Percentiles rank a stretch among this genome's conserved stretches.
phyloP scores from a whole-genome alignment of 2,797 vertebrate species.

The Champsocephalus gunnari region DNA sequence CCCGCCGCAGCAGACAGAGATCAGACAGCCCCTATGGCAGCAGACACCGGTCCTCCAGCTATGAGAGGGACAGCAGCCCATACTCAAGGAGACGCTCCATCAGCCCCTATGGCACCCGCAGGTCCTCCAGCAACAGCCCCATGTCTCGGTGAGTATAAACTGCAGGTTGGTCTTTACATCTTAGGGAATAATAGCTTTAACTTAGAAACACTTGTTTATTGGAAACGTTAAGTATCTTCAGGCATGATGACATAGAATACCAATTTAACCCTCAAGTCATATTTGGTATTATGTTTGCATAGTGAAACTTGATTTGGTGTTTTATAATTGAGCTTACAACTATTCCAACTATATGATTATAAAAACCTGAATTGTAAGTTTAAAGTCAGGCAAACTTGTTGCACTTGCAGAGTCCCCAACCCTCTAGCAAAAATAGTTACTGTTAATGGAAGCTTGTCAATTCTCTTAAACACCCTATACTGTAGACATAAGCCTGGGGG shows the following conservation, averaged over 20 bases:
- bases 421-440: not conserved
- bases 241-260: not conserved
- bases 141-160: constrained; percentile 88
- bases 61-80: constrained; percentile 93
- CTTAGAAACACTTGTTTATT: not conserved
- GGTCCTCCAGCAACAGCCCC: constrained; percentile 95
- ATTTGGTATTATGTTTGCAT: not conserved
- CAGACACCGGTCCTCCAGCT: constrained; percentile 94
- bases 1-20: constrained; percentile 88
- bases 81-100: constrained; percentile 90
- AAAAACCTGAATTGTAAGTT: not conserved
- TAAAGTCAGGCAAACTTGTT: constrained; percentile 11
- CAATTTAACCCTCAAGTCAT: not conserved
- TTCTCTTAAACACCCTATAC: not conserved
- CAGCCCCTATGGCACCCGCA: constrained; percentile 91
- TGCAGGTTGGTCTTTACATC: not conserved
- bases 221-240: not conserved
- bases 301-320: not conserved
- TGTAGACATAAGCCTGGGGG: not conserved
- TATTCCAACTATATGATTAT: not conserved
- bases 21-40: constrained; percentile 90
- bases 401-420: not conserved
- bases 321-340: no score
- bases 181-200: not conserved
- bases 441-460: not conserved